Base-by-base conservation (phyloP, 53 echinoderm and acorn worm species). In the Crossaster papposus region DNA sequence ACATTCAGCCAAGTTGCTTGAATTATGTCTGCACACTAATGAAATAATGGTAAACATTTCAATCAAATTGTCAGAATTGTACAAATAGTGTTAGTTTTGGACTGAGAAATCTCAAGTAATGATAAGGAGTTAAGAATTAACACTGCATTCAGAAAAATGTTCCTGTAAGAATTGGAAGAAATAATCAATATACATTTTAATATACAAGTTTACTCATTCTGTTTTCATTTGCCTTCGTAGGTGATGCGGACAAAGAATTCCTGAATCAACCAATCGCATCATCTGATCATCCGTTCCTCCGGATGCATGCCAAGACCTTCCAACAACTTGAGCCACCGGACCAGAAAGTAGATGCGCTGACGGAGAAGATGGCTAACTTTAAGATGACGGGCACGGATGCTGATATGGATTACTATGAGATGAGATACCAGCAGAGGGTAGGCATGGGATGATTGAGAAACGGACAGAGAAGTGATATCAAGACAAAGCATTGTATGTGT, bases 351-450 rank as follows among this genome's bases (percentile, higher is more conserved):
- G 91, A 92, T 65, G 88, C 90, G 13, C 23, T 96, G 62, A 92
- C 95, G 3, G 81, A 94, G 29, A 92, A 93, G 55, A 89, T 98
- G 93, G 91, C 93, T 1, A 90, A 94, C 70, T 91, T 98, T 53
- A 90, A 94, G 74, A 77, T 95, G 50, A 95, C 96, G 14, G 98
- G 98, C 6, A 94, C 95, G 0, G 90, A 98, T 79, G 85, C 89
- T 28, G 98, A 98, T 70, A 98, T 98, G 98, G 98, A 94, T 0
- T 98, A 95, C 83, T 98, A 98, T 85, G 98, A 98, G 63, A 94
- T 92, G 89, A 88, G 97, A 90, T 94, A 98, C 83, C 98, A 98
- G 70, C 94, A 94, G 52, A 96, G 98, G 93, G 98, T 98, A 89
- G 81, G 90, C 24, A 38, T 9, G 2, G 9, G 44, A 14, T 14